Evolutionary conservation across 2,888 invertebrate genomes (phyloP).

Genomic region (Mythimna ferrago): DNA sequence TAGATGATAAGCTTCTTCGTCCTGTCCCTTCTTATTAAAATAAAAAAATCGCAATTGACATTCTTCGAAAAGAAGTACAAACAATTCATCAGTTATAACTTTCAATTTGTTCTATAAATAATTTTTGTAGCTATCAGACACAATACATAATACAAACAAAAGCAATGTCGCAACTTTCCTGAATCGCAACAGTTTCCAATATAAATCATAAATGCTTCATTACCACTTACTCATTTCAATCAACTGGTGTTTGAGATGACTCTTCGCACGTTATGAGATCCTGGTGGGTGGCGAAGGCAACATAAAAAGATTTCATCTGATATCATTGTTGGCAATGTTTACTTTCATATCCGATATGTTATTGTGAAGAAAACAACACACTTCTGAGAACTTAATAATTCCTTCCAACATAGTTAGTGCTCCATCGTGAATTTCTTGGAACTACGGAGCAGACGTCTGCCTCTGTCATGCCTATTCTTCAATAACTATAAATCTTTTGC

Average conservation of each 20-base stretch:
- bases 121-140: neutral
- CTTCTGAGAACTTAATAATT: conserved; percentile 62
- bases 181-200: conserved; percentile 16
- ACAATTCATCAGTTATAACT: conserved; percentile 1
- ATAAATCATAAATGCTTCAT: conserved; percentile 28
- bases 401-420: conserved; percentile 50
- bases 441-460: conserved; percentile 29
- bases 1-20: neutral
- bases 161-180: neutral
- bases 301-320: conserved; percentile 25
- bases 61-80: neutral
- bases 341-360: conserved; percentile 47
- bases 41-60: neutral
- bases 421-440: conserved; percentile 55
- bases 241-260: conserved; percentile 21
- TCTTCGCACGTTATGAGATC: conserved; percentile 4
- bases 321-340: conserved; percentile 35
- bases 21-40: neutral
- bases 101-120: neutral
- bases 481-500: conserved; percentile 54
- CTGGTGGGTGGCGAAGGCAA: conserved; percentile 26
- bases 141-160: conserved; percentile 16
- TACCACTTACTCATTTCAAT: conserved; percentile 17
- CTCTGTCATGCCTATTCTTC: conserved; percentile 44
- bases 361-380: conserved; percentile 43